These are phyloP conservation scores for Saccopteryx leptura DNA, from an alignment of 2,113 vertebrate species.

Conservation along the genomic window DNA sequence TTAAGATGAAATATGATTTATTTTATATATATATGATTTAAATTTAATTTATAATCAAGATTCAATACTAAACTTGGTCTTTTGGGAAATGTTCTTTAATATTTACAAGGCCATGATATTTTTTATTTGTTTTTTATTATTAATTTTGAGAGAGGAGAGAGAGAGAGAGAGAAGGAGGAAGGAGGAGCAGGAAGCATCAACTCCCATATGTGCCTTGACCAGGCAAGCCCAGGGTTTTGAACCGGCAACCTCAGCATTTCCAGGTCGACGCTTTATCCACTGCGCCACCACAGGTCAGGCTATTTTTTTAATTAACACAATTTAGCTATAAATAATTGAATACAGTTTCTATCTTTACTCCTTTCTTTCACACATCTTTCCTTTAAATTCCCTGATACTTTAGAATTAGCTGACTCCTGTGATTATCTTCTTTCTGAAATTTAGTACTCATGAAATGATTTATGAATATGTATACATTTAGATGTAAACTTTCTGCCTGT, in stretches of 20 bases:
- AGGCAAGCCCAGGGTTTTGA: too few species aligned
- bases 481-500: neutral
- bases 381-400: neutral
- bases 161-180: too few species aligned
- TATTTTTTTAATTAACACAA: neutral
- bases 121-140: neutral
- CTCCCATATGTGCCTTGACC: too few species aligned
- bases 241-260: too few species aligned
- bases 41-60: neutral
- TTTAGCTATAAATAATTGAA: neutral
- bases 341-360: neutral
- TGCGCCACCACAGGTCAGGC: neutral
- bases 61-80: neutral
- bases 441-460: neutral
- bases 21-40: neutral
- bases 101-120: neutral
- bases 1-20: neutral
- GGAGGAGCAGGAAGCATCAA: too few species aligned
- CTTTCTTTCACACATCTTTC: neutral
- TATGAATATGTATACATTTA: neutral
- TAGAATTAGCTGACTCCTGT: neutral
- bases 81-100: neutral
- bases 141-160: too few species aligned
- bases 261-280: too few species aligned
- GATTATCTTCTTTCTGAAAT: neutral